Evolutionary conservation across 2,797 vertebrate genomes (phyloP), one percentile per base, ranked within the genome.

Genomic region (Liparis tanakae): DNA sequence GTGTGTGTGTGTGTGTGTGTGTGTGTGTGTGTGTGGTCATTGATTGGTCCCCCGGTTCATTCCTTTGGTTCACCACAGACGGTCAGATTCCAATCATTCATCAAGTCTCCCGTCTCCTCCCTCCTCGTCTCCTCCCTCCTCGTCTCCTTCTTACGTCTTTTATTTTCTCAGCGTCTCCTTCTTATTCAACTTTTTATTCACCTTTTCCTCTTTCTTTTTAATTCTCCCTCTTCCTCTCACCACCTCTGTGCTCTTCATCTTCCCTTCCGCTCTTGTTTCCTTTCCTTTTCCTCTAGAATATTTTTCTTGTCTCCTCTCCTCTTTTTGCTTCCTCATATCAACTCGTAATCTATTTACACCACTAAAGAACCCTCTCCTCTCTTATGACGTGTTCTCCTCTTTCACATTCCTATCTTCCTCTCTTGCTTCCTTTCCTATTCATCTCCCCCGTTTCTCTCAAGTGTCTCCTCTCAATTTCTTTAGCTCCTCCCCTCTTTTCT

Each of bases 21-120:
- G 72, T 41, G 68, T 60, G 62, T 55, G 37, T 55, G 22, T 57
- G 15, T 53, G 15, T 68, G 53, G 79, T 83, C 73, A 59, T 22
- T 84, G 85, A 65, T 86, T 66, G 86, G 72, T 77, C 76, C 59
- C 0, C 25, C 25, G 62, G 61, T 78, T 80, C 79, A 60, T 88
- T 88, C 76, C 74, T 81, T 34, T 55, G 85, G 83, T 82, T 17
- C 78, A 88, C 87, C 88, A 81, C 87, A 81, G 71, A 72, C 79
- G 68, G 56, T 83, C 70, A 64, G 8, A 82, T 86, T 87, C 83
- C 83, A 79, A 73, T 75, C 77, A 77, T 82, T 89, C 75, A 76
- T 89, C 67, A 69, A 60, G 64, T 70, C 59, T 48, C 65, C 72
- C 50, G 18, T 34, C 70, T 44, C n/a, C 22, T 0, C 25, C 50